Conservation (phyloP, 2,113 vertebrate species). For the Sander lucioperca region DNA sequence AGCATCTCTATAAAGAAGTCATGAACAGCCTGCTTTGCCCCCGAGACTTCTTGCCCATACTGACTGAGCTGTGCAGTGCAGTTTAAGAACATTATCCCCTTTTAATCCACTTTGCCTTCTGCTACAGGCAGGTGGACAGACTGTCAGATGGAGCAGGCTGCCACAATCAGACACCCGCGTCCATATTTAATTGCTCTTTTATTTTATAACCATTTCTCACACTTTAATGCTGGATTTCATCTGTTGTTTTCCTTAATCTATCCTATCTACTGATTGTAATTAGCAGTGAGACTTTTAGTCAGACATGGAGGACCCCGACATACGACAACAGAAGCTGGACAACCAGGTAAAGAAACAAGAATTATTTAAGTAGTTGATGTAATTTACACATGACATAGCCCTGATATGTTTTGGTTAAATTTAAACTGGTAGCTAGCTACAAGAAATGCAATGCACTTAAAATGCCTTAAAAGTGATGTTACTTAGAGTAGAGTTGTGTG, state of each 20-base stretch:
- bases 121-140: slow-evolving; percentile 77
- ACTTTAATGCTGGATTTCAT: slow-evolving; percentile 15
- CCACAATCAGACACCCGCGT: slow-evolving; percentile 29
- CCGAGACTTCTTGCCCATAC: slow-evolving; percentile 33
- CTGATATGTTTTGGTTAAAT: neutral
- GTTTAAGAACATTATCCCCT: slow-evolving; percentile 86
- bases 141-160: slow-evolving; percentile 59
- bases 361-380: neutral
- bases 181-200: slow-evolving; percentile 18
- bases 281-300: neutral
- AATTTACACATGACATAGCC: neutral
- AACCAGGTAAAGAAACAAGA: slow-evolving; percentile 78
- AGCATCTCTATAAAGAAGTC: slow-evolving; percentile 12
- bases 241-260: neutral
- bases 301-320: slow-evolving; percentile 81
- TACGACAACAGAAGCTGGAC: slow-evolving; percentile 85
- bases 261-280: neutral
- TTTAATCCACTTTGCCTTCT: slow-evolving; percentile 87
- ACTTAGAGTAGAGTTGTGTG: neutral
- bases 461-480: neutral
- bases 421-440: neutral
- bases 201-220: neutral
- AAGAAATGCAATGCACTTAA: neutral
- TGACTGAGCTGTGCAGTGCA: slow-evolving; percentile 53
- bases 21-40: slow-evolving; percentile 10